These are phyloP conservation scores for Pseudopleuronectes americanus DNA, from an alignment of 2,797 vertebrate species.

Conservation along the genomic window DNA sequence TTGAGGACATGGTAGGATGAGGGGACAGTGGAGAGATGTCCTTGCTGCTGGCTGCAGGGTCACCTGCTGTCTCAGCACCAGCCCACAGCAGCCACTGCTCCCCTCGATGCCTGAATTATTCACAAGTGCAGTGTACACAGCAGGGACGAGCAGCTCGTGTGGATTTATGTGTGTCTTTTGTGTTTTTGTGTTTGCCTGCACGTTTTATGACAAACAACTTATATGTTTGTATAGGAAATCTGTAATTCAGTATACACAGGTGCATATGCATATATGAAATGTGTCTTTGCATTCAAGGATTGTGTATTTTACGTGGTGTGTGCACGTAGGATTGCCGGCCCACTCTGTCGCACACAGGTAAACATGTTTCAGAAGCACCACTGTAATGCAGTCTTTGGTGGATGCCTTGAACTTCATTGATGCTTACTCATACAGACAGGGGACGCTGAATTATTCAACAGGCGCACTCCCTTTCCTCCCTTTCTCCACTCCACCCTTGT, in stretches of 20 bases:
- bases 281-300: background rate
- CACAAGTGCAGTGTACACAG: conserved; percentile 66
- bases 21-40: conserved; percentile 38
- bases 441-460: conserved; percentile 84
- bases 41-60: conserved; percentile 73
- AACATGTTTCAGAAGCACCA: conserved; percentile 46
- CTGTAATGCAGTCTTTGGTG: conserved; percentile 63
- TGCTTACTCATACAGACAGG: conserved; percentile 82
- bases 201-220: conserved; percentile 31
- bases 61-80: conserved; percentile 80
- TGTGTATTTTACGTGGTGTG: conserved; percentile 4
- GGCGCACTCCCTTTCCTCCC: conserved; percentile 58
- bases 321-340: conserved; percentile 1
- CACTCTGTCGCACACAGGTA: conserved; percentile 35
- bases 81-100: conserved; percentile 62
- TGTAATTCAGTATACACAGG: conserved; percentile 8
- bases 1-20: background rate
- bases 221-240: background rate
- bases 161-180: conserved; percentile 43
- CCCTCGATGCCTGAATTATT: conserved; percentile 80
- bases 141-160: conserved; percentile 58
- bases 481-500: conserved; percentile 60
- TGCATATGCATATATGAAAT: background rate
- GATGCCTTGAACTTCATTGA: conserved; percentile 75
- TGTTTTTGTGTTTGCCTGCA: conserved; percentile 40